phyloP scores from a whole-genome alignment of 2,888 invertebrate species.

The Cheilosia grossa region DNA sequence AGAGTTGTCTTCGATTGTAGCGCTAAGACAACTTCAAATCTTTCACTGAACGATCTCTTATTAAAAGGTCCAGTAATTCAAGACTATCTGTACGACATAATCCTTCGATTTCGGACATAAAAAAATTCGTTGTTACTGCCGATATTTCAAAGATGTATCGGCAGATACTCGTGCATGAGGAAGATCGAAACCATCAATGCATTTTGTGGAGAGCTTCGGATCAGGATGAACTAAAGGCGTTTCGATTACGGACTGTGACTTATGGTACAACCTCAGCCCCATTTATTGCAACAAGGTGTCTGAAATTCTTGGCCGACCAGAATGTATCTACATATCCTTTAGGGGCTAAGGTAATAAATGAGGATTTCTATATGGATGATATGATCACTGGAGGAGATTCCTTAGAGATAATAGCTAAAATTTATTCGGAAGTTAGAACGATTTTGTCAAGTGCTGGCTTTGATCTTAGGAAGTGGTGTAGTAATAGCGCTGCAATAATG shows the following conservation, averaged over 20 bases:
- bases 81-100: too few relatives aligned
- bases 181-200: slow-evolving; percentile 19
- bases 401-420: not conserved
- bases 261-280: too few relatives aligned
- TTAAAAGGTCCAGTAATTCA: too few relatives aligned
- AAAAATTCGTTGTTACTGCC: too few relatives aligned
- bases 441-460: not conserved
- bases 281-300: slow-evolving; percentile 49
- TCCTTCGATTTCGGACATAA: too few relatives aligned
- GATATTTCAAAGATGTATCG: slow-evolving; percentile 71
- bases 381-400: not conserved
- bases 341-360: slow-evolving; percentile 39
- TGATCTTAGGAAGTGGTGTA: slow-evolving; percentile 37
- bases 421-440: not conserved
- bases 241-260: too few relatives aligned
- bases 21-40: too few relatives aligned
- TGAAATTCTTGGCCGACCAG: slow-evolving; percentile 17
- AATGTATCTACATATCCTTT: slow-evolving; percentile 25
- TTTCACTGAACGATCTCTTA: too few relatives aligned
- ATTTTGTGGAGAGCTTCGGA: too few relatives aligned
- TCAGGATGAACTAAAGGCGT: too few relatives aligned
- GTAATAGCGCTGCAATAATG: slow-evolving; percentile 39
- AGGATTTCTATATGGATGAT: slow-evolving; percentile 32
- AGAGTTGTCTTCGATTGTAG: too few relatives aligned
- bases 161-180: slow-evolving; percentile 52